Evolutionary conservation across 2,888 invertebrate species (phyloP).

Genomic region (Gortyna flavago): DNA sequence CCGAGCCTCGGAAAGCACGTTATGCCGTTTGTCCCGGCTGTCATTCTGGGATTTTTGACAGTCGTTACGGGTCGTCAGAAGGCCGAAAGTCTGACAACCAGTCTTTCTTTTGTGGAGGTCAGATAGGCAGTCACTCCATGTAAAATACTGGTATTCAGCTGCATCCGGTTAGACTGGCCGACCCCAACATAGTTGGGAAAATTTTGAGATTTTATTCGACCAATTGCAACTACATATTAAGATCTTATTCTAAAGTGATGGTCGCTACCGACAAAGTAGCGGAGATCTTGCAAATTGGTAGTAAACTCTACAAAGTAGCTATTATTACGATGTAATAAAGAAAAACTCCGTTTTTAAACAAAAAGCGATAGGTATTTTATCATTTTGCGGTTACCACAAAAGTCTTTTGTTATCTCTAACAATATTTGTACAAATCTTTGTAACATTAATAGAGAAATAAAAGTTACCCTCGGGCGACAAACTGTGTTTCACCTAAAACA

Average conservation of each 20-base stretch:
- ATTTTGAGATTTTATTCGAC: neutral
- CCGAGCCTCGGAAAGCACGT: no score
- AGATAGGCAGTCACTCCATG: no score
- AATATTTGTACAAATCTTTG: constrained; percentile 9
- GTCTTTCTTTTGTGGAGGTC: no score
- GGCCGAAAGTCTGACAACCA: no score
- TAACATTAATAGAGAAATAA: constrained; percentile 4
- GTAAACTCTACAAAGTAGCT: neutral
- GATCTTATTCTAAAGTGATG: neutral
- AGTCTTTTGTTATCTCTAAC: neutral
- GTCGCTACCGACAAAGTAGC: neutral
- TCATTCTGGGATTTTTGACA: no score
- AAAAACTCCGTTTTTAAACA: neutral
- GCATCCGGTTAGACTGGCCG: no score
- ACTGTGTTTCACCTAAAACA: constrained; percentile 6
- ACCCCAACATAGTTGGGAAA: no score
- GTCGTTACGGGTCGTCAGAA: no score
- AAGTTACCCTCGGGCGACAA: neutral
- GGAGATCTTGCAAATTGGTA: neutral
- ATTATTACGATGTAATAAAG: neutral
- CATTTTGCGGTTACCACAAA: neutral
- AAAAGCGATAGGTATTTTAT: neutral
- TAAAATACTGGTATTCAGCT: no score
- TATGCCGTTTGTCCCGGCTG: no score
- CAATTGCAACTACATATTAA: neutral